These are phyloP conservation scores for Myrmecophaga tridactyla DNA, from an alignment of 2,113 vertebrate genomes.

Conservation along the genomic window DNA sequence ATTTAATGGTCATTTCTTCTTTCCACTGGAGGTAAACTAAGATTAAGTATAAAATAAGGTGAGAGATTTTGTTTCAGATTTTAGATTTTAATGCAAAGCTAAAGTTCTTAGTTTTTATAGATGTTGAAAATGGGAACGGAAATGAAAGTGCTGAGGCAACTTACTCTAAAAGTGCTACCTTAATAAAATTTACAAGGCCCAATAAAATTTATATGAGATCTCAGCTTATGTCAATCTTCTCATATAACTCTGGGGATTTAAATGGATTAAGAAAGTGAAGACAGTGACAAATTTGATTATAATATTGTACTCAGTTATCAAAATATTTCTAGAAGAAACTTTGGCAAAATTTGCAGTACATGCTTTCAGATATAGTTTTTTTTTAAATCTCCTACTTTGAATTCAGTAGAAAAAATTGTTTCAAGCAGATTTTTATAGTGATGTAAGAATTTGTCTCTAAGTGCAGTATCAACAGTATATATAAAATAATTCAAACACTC, in stretches of 20 bases:
- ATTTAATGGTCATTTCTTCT: not conserved
- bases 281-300: slow-evolving; percentile 62
- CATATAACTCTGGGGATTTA: slow-evolving; percentile 54
- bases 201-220: slow-evolving; percentile 60
- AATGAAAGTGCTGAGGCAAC: slow-evolving; percentile 73
- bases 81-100: not conserved
- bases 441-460: not conserved
- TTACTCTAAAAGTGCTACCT: slow-evolving; percentile 26
- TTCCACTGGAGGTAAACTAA: not conserved
- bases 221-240: slow-evolving; percentile 51
- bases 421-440: not conserved
- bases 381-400: not conserved
- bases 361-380: not conserved
- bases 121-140: slow-evolving; percentile 55
- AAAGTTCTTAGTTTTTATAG: slow-evolving; percentile 57
- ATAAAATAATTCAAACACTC: not conserved
- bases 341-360: slow-evolving; percentile 4
- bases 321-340: slow-evolving; percentile 59
- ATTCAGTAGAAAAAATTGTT: not conserved
- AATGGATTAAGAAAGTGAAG: slow-evolving; percentile 66
- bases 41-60: not conserved
- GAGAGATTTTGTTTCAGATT: not conserved
- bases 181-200: slow-evolving; percentile 72
- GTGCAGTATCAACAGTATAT: not conserved
- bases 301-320: slow-evolving; percentile 56